These are phyloP conservation scores for Stomatorhinus walkeri DNA, from an alignment of 2,797 vertebrate species.

Conservation along the genomic window DNA sequence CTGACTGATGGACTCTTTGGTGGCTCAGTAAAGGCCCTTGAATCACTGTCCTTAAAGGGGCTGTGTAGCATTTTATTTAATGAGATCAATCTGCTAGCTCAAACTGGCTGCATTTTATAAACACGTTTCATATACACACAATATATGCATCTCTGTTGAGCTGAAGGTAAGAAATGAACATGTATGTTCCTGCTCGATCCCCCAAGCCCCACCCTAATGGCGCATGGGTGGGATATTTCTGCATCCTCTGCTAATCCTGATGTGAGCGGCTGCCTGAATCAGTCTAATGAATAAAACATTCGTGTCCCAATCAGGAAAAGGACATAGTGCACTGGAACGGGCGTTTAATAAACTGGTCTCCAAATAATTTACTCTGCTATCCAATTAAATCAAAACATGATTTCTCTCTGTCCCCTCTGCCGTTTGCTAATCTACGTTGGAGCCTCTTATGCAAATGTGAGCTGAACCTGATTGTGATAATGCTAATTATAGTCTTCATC, in stretches of 20 bases:
- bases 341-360: slow-evolving; percentile 28
- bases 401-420: slow-evolving; percentile 35
- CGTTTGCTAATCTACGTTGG: slow-evolving; percentile 44
- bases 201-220: neutral
- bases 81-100: neutral
- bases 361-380: slow-evolving; percentile 43
- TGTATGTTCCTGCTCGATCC: neutral
- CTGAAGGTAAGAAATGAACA: neutral
- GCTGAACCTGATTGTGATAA: slow-evolving; percentile 24
- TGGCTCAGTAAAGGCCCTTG: neutral
- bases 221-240: neutral
- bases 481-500: slow-evolving; percentile 19
- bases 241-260: slow-evolving; percentile 12
- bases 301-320: slow-evolving; percentile 19
- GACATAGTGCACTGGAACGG: slow-evolving; percentile 10
- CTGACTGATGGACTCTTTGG: neutral
- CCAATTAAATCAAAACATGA: slow-evolving; percentile 48
- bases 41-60: neutral
- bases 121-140: neutral
- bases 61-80: neutral
- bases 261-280: slow-evolving; percentile 16
- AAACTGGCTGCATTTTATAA: neutral
- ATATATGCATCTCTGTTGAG: neutral
- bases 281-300: slow-evolving; percentile 23
- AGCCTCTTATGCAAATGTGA: slow-evolving; percentile 42